Base-by-base conservation (phyloP, 2,888 invertebrate genomes). In the Acanthosepion lycidas region DNA sequence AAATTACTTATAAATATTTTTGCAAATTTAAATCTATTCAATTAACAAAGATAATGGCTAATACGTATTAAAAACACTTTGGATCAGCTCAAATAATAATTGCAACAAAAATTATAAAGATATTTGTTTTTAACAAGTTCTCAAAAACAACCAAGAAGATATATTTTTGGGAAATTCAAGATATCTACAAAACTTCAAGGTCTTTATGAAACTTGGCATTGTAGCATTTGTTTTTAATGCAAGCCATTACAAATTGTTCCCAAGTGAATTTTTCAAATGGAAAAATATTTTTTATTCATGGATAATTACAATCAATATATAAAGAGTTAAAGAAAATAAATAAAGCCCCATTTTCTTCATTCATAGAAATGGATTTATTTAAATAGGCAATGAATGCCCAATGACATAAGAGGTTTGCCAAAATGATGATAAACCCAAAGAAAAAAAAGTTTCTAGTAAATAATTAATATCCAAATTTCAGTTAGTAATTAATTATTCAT, bases 151-250 rank as follows among this genome's bases (percentile, higher is more conserved):
- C 55, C 20, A 55, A 55, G 15, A 55, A 55, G 53, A 53, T 53
- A 20, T 55, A 20, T 55, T 55, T 78, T 78, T 78, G 0, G 12
- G 15, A n/a, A 28, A 78, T 9, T 78, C 78, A 78, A 78, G 28
- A n/a, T 78, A 42, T 42, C 42, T 42, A 42, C 42, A 42, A 42
- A 42, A 42, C 42, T 42, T 42, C 42, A 42, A 42, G 42, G 78
- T 78, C n/a, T 78, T 78, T 78, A 78, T 78, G 78, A 78, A 78
- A 78, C 78, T 78, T 78, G 78, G 78, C 78, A 78, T 78, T 28
- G n/a, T 28, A 78, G 78, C 78, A 78, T 78, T 78, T 53, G 53
- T 53, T 53, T 55, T n/a, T 78, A 78, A 78, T 78, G 78, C 78
- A 78, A 78, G 78, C 78, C 78, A 78, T 78, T 78, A 78, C 78